These are phyloP conservation scores for Heterochromis multidens DNA, from an alignment of 2,113 vertebrate species.

Conservation along the genomic window DNA sequence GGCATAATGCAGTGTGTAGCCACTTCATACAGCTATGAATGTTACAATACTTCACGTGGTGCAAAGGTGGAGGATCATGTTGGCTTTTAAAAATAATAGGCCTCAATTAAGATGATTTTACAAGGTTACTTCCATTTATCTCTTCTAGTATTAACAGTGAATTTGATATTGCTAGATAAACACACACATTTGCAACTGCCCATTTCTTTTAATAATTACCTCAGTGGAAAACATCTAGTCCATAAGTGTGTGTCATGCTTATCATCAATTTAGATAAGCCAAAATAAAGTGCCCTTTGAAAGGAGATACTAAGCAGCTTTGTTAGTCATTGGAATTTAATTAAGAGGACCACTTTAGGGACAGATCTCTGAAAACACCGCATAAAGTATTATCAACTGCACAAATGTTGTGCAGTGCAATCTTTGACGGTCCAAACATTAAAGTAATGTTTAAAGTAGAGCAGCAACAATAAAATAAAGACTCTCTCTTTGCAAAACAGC, in stretches of 20 bases:
- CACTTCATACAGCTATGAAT: neutral
- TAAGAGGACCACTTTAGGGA: constrained; percentile 2
- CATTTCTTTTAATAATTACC: neutral
- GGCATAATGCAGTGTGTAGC: neutral
- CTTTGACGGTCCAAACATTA: constrained; percentile 19
- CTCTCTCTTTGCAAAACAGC: constrained; percentile 5
- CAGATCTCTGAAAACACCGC: constrained; percentile 4
- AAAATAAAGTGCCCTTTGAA: constrained; percentile 7
- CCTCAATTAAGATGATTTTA: neutral
- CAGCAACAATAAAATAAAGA: constrained; percentile 34
- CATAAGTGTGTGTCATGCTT: neutral
- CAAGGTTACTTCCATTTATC: neutral
- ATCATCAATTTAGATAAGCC: neutral
- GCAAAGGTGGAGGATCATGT: constrained; percentile 5
- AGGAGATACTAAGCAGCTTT: constrained; percentile 10
- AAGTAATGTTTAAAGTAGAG: constrained; percentile 21
- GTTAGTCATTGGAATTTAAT: constrained; percentile 6
- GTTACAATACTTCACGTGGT: constrained; percentile 6
- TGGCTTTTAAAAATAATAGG: neutral
- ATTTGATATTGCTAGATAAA: neutral
- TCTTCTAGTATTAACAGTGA: neutral
- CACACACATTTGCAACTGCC: neutral
- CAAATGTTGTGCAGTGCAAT: constrained; percentile 20
- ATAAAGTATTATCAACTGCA: constrained; percentile 11
- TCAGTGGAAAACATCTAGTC: neutral